phyloP scores from a whole-genome alignment of 2,797 vertebrate genomes.

The Rallus crepitans region DNA sequence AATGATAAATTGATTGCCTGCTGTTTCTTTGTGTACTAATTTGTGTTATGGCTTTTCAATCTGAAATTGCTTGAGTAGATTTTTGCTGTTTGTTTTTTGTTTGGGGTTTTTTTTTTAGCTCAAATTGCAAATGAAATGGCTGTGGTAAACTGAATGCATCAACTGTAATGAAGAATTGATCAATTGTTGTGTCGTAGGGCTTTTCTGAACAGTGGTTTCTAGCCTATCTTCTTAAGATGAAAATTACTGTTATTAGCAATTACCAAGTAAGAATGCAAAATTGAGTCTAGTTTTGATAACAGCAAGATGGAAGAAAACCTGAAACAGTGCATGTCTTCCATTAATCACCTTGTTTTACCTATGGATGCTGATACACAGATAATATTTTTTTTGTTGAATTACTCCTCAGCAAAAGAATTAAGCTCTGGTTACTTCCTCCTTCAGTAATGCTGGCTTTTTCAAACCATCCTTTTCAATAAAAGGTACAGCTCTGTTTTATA shows the following conservation, averaged over 20 bases:
- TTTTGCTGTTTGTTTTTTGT: constrained; percentile 18
- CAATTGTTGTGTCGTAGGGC: not conserved
- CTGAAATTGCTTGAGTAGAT: constrained; percentile 34
- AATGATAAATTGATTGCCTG: constrained; percentile 51
- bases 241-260: constrained; percentile 53
- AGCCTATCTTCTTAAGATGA: constrained; percentile 15
- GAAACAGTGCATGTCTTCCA: not conserved
- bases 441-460: not conserved
- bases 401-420: not conserved
- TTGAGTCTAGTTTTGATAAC: not conserved
- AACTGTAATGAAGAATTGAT: constrained; percentile 63
- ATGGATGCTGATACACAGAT: not conserved
- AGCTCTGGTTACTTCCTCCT: not conserved
- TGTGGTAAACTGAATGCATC: constrained; percentile 33
- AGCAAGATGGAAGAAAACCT: not conserved
- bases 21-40: constrained; percentile 60
- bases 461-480: not conserved
- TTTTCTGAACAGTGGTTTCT: constrained; percentile 35
- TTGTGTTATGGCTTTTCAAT: constrained; percentile 52
- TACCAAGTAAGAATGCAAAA: constrained; percentile 22
- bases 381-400: not conserved
- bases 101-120: not conserved
- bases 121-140: constrained; percentile 57
- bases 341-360: not conserved
- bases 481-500: not conserved